These are phyloP conservation scores for Drusus annulatus DNA, from an alignment of 1,140 invertebrate genomes.

Conservation along the genomic window DNA sequence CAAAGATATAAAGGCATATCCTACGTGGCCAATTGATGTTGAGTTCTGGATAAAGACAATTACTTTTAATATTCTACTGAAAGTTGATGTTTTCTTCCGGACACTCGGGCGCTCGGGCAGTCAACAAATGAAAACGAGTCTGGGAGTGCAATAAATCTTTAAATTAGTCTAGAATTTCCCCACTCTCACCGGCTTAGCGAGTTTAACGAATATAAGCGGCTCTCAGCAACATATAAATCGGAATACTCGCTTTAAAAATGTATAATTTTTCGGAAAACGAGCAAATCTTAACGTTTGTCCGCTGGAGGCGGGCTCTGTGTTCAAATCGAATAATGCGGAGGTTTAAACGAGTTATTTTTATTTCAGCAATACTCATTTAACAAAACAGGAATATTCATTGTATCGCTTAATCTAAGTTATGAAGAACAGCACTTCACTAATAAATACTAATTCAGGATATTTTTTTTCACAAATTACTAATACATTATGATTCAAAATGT, in stretches of 20 bases:
- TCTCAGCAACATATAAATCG: constrained; percentile 15
- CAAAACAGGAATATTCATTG: too few species aligned
- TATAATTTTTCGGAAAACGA: constrained; percentile 3
- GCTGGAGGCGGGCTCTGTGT: not conserved
- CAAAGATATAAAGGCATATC: not conserved
- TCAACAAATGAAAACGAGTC: constrained; percentile 41
- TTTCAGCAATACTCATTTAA: too few species aligned
- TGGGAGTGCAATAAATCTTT: constrained; percentile 34
- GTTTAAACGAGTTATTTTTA: not conserved
- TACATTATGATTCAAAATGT: too few species aligned
- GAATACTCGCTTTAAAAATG: constrained; percentile 12
- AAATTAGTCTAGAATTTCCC: constrained; percentile 19
- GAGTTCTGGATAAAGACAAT: constrained; percentile 32
- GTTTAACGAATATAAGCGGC: constrained; percentile 21
- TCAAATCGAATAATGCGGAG: not conserved
- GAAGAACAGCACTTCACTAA: too few species aligned
- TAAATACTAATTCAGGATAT: too few species aligned
- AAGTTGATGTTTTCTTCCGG: not conserved
- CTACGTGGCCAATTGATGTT: constrained; percentile 10
- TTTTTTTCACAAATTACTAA: too few species aligned
- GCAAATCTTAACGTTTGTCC: not conserved
- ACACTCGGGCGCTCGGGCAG: not conserved
- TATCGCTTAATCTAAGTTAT: too few species aligned
- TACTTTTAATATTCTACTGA: constrained; percentile 15
- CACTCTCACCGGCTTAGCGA: not conserved